phyloP scores from a whole-genome alignment of 2,888 invertebrate genomes.

The Oscheius sp. region DNA sequence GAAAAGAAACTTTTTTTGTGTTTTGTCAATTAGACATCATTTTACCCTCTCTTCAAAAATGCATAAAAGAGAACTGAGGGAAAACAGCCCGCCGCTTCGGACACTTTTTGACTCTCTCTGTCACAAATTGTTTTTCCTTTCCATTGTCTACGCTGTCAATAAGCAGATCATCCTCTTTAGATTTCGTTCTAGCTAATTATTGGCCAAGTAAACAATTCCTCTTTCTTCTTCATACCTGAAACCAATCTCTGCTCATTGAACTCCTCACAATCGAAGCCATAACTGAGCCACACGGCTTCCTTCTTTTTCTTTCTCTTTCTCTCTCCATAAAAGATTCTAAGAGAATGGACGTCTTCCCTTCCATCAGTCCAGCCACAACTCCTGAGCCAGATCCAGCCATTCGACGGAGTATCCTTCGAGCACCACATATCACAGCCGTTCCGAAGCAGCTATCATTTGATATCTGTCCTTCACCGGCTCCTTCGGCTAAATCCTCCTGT shows the following conservation, averaged over 20 bases:
- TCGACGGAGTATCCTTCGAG: conserved; percentile 34
- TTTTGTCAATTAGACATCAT: too few species aligned
- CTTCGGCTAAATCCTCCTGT: conserved; percentile 34
- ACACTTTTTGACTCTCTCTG: too few species aligned
- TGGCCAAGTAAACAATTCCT: conserved; percentile 1
- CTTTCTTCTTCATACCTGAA: background rate
- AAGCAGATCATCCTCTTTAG: background rate
- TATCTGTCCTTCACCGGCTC: conserved; percentile 42
- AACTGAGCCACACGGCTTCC: too few species aligned
- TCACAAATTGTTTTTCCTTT: too few species aligned
- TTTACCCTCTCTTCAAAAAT: too few species aligned
- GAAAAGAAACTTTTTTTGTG: too few species aligned
- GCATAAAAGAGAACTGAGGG: too few species aligned
- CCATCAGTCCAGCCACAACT: conserved; percentile 27
- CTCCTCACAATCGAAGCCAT: too few species aligned
- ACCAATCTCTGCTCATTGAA: background rate
- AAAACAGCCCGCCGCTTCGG: background rate
- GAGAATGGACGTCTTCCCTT: conserved; percentile 31
- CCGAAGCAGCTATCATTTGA: conserved; percentile 54
- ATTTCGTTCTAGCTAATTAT: background rate
- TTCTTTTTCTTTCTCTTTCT: background rate
- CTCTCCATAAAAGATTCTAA: too few species aligned
- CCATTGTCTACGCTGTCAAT: too few species aligned
- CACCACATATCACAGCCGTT: conserved; percentile 34
- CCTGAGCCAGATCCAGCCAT: conserved; percentile 31